Conservation (phyloP, 2,113 vertebrate species). For the Eleginops maclovinus region DNA sequence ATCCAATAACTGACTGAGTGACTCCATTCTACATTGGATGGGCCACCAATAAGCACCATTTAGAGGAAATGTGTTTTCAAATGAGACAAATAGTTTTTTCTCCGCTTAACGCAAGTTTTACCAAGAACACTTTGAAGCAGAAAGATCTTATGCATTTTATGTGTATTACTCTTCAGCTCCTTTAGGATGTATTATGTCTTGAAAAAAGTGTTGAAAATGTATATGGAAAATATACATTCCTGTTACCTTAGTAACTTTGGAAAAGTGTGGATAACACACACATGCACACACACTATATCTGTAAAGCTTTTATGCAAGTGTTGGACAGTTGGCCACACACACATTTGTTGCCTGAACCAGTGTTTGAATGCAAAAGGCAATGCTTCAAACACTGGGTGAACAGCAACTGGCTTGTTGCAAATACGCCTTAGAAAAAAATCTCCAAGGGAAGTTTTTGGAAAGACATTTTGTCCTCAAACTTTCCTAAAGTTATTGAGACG, state of each 20-base stretch:
- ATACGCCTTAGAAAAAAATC: conserved; percentile 27
- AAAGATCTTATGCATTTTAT: neutral
- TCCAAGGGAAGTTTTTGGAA: conserved; percentile 17
- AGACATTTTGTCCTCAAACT: conserved; percentile 48
- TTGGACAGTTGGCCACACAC: conserved; percentile 1
- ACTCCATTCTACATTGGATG: conserved; percentile 6
- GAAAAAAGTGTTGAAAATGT: neutral
- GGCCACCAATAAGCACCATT: neutral
- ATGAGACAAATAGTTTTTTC: neutral
- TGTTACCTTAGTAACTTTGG: neutral
- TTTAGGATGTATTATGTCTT: neutral
- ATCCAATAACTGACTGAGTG: conserved; percentile 6
- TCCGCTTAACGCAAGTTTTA: neutral
- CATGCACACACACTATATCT: neutral
- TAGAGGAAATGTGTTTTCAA: neutral
- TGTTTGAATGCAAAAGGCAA: conserved; percentile 28
- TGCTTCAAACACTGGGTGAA: conserved; percentile 12
- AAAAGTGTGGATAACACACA: neutral
- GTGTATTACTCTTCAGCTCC: neutral
- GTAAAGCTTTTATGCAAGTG: neutral
- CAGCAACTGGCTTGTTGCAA: conserved; percentile 7
- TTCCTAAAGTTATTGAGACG: conserved; percentile 19
- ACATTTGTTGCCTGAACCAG: conserved; percentile 21
- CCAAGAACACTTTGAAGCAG: neutral
- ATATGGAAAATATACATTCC: neutral